Conservation (phyloP, 2,797 vertebrate species). For the Echiichthys vipera region DNA sequence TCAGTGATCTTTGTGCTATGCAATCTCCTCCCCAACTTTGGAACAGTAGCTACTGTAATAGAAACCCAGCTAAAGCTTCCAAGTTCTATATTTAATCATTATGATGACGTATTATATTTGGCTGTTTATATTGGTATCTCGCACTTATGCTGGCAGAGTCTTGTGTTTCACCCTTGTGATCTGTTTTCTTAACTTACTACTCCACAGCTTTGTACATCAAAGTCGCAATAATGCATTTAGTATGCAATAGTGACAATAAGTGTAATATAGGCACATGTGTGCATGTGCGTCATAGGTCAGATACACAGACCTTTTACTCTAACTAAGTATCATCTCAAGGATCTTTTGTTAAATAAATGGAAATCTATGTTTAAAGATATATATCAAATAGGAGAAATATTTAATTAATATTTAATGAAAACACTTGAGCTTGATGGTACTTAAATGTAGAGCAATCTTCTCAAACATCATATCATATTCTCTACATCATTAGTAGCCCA, state of each 20-base stretch:
- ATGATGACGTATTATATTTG: neutral
- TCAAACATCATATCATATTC: slow-evolving; percentile 33
- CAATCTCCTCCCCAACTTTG: slow-evolving; percentile 23
- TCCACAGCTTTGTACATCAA: neutral
- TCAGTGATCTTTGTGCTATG: slow-evolving; percentile 39
- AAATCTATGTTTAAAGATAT: neutral
- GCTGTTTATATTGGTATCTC: slow-evolving; percentile 4
- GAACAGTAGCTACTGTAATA: slow-evolving; percentile 10
- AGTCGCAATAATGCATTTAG: neutral
- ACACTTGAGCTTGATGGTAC: neutral
- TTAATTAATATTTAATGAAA: slow-evolving; percentile 20
- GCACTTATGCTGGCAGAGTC: neutral
- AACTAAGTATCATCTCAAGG: neutral
- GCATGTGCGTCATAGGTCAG: neutral
- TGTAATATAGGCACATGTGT: neutral
- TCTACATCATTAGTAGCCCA: slow-evolving; percentile 7
- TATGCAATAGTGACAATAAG: too few species aligned
- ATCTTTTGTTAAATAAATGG: neutral
- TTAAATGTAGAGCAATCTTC: slow-evolving; percentile 9
- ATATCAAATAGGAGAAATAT: slow-evolving; percentile 2
- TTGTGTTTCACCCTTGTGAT: neutral
- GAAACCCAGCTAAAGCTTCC: neutral
- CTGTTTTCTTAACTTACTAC: neutral
- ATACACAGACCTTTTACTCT: neutral
- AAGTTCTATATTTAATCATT: slow-evolving; percentile 23